Percentiles rank a stretch among this genome's conserved stretches.
These are phyloP conservation scores for Corticium candelabrum DNA, from an alignment of 37 sponge, comb jelly and placozoan genomes.

Conservation along the genomic window DNA sequence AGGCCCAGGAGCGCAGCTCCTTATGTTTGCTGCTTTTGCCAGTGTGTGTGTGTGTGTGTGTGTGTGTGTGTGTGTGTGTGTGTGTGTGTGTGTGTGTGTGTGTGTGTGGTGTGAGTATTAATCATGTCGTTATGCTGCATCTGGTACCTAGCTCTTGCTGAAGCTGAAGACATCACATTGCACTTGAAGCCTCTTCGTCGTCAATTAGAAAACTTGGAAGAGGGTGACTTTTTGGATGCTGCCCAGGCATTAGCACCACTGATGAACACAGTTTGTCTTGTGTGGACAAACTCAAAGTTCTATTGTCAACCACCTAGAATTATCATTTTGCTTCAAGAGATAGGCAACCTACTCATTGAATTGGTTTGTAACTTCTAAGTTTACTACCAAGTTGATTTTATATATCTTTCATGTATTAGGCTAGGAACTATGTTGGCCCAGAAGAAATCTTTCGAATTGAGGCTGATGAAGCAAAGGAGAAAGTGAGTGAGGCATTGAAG, in stretches of 20 bases:
- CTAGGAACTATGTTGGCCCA: constrained; percentile 41
- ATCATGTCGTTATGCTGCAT: too few relatives aligned
- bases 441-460: constrained; percentile 82
- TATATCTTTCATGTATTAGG: constrained; percentile 5
- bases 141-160: constrained; percentile 66
- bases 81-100: not conserved
- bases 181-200: constrained; percentile 62
- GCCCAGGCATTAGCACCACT: constrained; percentile 42
- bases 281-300: constrained; percentile 83
- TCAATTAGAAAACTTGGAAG: constrained; percentile 76
- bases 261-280: constrained; percentile 69
- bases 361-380: constrained; percentile 39
- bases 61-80: not conserved
- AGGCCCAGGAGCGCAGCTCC: too few relatives aligned
- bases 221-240: constrained; percentile 62
- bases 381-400: not conserved
- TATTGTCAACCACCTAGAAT: constrained; percentile 80
- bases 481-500: constrained; percentile 59
- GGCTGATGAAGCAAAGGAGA: constrained; percentile 81
- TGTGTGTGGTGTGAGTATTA: too few relatives aligned
- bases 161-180: constrained; percentile 76
- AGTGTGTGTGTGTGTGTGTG: not conserved
- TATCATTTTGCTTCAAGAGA: constrained; percentile 83
- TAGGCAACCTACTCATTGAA: constrained; percentile 78
- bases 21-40: not conserved